A percentile compares a stretch with the other conserved stretches of the same genome.
phyloP scores from a whole-genome alignment of 2,113 vertebrate genomes.

The Myrmecobius fasciatus region DNA sequence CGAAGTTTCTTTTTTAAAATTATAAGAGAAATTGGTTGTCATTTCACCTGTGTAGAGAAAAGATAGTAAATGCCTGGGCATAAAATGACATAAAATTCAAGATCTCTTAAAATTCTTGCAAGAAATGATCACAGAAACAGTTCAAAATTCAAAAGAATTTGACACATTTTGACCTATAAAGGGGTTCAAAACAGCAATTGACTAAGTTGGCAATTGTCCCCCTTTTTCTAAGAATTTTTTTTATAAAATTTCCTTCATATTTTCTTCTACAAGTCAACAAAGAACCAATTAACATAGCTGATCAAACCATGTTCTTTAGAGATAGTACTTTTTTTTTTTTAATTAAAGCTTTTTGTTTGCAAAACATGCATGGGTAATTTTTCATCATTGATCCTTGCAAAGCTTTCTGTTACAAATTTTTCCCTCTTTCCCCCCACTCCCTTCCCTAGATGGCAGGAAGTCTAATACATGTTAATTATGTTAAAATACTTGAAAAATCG shows the following conservation, averaged over 20 bases:
- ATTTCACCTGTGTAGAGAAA: constrained; percentile 30
- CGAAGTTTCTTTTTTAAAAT: neutral
- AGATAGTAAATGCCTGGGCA: constrained; percentile 37
- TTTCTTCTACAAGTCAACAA: constrained; percentile 24
- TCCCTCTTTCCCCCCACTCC: no score
- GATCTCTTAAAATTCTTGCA: neutral
- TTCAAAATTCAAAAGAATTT: neutral
- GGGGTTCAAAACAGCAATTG: neutral
- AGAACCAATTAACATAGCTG: neutral
- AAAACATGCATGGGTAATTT: no score
- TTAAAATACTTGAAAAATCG: no score
- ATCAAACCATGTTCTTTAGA: constrained; percentile 25
- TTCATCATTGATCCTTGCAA: no score
- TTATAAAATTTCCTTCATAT: neutral
- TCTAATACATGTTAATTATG: no score
- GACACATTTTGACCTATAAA: neutral
- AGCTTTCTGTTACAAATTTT: no score
- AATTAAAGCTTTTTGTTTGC: no score
- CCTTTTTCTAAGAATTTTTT: neutral
- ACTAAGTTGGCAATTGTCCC: neutral
- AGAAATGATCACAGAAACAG: neutral
- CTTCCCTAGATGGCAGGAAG: no score
- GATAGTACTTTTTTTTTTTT: no score
- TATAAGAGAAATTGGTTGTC: constrained; percentile 29
- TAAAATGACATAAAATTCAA: constrained; percentile 25